phyloP scores from a whole-genome alignment of 2,797 vertebrate genomes.

The Ispidina lecontei region DNA sequence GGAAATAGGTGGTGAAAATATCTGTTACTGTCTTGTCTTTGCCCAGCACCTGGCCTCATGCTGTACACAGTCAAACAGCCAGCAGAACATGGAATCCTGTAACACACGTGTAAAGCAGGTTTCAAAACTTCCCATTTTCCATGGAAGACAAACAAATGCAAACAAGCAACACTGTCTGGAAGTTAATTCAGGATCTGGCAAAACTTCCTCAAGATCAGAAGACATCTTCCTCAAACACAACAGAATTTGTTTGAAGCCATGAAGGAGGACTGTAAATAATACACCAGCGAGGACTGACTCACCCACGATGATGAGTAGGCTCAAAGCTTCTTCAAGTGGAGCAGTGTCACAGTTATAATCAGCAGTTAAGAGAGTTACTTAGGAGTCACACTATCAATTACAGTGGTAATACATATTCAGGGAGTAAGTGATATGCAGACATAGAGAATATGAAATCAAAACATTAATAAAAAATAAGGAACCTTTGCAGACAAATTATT shows the following conservation, averaged over 20 bases:
- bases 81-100: accelerated
- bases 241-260: slow-evolving; percentile 3
- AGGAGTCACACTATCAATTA: slow-evolving; percentile 41
- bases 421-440: slow-evolving; percentile 14
- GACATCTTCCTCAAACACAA: not conserved
- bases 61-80: not conserved
- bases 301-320: not conserved
- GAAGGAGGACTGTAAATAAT: slow-evolving; percentile 31
- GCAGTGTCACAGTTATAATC: slow-evolving; percentile 28
- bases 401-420: slow-evolving; percentile 41
- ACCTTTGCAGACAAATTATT: slow-evolving; percentile 42
- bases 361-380: slow-evolving; percentile 36
- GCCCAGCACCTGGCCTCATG: not conserved
- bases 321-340: slow-evolving; percentile 32
- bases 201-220: not conserved
- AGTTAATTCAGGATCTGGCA: not conserved
- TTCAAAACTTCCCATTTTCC: not conserved
- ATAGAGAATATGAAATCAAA: slow-evolving; percentile 59
- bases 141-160: not conserved
- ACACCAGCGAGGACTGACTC: slow-evolving; percentile 14
- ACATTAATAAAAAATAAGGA: slow-evolving; percentile 59
- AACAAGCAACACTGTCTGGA: not conserved
- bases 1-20: not conserved
- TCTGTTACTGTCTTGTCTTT: not conserved
- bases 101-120: accelerated